A percentile compares a stretch with the other conserved stretches of the same genome.
These are phyloP conservation scores for Cuniculus paca DNA, from an alignment of 2,797 vertebrate species.

Conservation along the genomic window DNA sequence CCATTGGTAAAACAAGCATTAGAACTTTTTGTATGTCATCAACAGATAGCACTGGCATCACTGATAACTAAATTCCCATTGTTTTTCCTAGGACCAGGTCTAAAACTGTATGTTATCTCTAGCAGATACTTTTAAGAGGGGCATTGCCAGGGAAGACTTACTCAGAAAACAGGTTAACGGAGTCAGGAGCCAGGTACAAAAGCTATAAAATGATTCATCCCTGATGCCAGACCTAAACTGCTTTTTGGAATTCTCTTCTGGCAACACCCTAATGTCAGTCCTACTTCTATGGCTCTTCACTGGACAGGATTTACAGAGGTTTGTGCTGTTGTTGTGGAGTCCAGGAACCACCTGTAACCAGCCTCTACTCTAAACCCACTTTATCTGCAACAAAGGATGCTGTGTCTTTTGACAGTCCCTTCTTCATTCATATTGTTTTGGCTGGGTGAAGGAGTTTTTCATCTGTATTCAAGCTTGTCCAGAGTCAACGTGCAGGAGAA, in stretches of 20 bases:
- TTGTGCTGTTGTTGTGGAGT: neutral
- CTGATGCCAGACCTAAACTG: neutral
- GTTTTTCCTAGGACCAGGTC: neutral
- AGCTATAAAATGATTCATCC: neutral
- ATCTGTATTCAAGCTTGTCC: neutral
- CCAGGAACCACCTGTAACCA: neutral
- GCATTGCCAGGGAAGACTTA: neutral
- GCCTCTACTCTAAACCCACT: neutral
- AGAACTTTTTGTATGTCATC: neutral
- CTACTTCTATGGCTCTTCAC: neutral
- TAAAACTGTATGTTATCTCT: neutral
- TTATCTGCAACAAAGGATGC: neutral
- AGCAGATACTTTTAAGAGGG: neutral
- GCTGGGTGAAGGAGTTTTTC: neutral
- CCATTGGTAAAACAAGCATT: slow-evolving; percentile 17
- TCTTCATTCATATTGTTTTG: neutral
- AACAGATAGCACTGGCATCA: neutral
- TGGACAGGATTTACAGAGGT: neutral
- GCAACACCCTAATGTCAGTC: neutral
- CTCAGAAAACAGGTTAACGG: neutral
- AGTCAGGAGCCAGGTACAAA: neutral
- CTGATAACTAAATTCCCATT: neutral
- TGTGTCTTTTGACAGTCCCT: neutral
- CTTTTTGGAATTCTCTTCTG: neutral
- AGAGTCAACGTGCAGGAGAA: neutral